phyloP scores from a whole-genome alignment of 2,888 invertebrate genomes.

The Leucoma salicis region DNA sequence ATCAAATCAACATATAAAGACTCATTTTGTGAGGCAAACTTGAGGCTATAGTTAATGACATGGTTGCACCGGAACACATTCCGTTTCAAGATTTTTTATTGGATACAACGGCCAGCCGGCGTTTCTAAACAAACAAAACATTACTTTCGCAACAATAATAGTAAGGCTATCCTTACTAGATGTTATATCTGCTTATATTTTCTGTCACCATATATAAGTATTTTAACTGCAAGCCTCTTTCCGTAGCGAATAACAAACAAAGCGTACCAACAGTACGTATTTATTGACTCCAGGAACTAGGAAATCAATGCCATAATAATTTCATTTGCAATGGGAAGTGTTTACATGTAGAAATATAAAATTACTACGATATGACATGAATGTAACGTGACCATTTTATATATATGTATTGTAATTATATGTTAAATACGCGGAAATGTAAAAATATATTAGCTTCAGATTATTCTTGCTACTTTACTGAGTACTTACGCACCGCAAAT shows the following conservation, averaged over 20 bases:
- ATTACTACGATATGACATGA: conserved; percentile 13
- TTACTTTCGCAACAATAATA: no score
- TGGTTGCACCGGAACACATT: no score
- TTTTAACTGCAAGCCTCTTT: no score
- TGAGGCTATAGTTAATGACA: not conserved
- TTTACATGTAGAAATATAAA: conserved; percentile 31
- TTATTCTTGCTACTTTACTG: conserved; percentile 7
- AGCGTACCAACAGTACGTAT: conserved; percentile 7
- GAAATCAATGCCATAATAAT: conserved; percentile 41
- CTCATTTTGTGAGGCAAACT: not conserved
- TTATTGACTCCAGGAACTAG: conserved; percentile 39
- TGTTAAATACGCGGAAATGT: conserved; percentile 29
- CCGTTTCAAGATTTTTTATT: no score
- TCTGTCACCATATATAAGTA: no score
- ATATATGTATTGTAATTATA: conserved; percentile 23
- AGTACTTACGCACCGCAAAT: conserved; percentile 1
- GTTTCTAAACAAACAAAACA: no score
- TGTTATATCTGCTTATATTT: no score
- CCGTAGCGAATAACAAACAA: no score
- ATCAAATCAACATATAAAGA: conserved; percentile 5
- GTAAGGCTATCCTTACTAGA: no score
- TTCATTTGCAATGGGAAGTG: conserved; percentile 41
- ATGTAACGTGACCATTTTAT: conserved; percentile 16
- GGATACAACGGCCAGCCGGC: no score
- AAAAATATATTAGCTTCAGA: conserved; percentile 15